Evolutionary conservation across 2,888 invertebrate genomes (phyloP), one percentile per base, ranked within the genome.

Genomic region (Sepioteuthis lessoniana): DNA sequence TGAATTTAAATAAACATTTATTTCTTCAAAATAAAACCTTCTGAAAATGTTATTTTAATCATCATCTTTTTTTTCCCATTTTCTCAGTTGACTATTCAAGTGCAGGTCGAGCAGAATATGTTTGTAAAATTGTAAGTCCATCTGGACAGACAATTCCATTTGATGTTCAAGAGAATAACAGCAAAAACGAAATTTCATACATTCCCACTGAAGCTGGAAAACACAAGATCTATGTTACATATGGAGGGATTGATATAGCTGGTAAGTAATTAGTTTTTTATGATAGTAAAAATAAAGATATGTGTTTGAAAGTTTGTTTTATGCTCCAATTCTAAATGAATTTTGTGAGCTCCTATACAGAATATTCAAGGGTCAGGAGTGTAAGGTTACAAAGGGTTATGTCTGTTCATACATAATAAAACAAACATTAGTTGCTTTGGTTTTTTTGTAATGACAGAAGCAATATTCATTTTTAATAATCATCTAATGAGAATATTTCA

Each of bases 31-130:
- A 35, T 35, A 16, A 76, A 76, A n/a, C 31, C 16, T 76, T 76
- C 4, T n/a, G 0, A n/a, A 31, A 76, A 76, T 25, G 25, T 35
- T 76, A 76, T 4, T 35, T 19, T 76, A 76, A 25, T 13, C 10
- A 13, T 76, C n/a, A 2, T n/a, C n/a, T 91, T 37, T 38, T 90
- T 42, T 92, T 31, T 37, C 37, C 16, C 31, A 38, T 91, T 92
- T 35, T 95, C 95, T 35, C 95, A 98, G 99, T 99, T 95, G 98
- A 98, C 97, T 98, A 98, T 94, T 98, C 98, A 96, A 98, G 98
- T 96, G 98, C 99, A 35, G 99, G 99, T n/a, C 98, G 98, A 94
- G 99, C 99, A 0, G 99, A 99, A 96, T 97, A 99, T 94, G 99
- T 99, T 96, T 98, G 99, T 94, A 98, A 98, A 91, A 98, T 99